Percentiles rank a stretch among this genome's conserved stretches.
Evolutionary conservation across 2,113 vertebrate species (phyloP).

Genomic region (Prolemur simus): DNA sequence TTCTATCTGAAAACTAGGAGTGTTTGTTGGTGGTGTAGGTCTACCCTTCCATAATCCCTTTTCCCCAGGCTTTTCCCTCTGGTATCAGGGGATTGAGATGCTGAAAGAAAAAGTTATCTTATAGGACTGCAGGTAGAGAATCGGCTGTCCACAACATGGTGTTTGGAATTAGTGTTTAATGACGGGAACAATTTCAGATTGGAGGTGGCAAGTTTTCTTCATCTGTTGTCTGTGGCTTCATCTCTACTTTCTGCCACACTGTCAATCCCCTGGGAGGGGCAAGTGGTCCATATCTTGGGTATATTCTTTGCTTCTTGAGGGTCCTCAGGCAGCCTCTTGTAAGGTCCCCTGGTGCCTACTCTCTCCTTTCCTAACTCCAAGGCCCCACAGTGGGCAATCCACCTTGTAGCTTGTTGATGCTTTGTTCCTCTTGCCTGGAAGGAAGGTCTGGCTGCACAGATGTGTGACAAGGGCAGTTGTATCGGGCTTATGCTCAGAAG

Average conservation of each 20-base stretch:
- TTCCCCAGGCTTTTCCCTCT: not conserved
- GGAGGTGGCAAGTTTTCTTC: not conserved
- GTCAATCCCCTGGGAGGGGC: rapidly evolving
- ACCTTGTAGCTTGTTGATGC: no score
- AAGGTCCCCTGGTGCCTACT: not conserved
- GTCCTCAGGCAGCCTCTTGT: no score
- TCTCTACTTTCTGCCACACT: not conserved
- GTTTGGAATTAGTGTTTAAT: not conserved
- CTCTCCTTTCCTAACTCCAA: not conserved
- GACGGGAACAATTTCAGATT: not conserved
- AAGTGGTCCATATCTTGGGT: not conserved
- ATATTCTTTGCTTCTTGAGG: not conserved
- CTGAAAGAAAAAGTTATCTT: not conserved
- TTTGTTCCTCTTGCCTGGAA: not conserved
- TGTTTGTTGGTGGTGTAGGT: not conserved
- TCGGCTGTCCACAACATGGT: not conserved
- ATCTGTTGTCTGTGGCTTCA: not conserved
- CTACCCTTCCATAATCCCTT: rapidly evolving
- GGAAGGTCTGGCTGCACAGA: not conserved
- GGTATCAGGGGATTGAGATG: not conserved
- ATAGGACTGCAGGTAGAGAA: not conserved
- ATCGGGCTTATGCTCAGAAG: not conserved
- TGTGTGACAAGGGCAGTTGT: no score
- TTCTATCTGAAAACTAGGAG: not conserved
- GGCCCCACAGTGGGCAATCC: rapidly evolving